These are phyloP conservation scores for Leptothorax acervorum DNA, from an alignment of 2,888 invertebrate genomes.

Conservation along the genomic window DNA sequence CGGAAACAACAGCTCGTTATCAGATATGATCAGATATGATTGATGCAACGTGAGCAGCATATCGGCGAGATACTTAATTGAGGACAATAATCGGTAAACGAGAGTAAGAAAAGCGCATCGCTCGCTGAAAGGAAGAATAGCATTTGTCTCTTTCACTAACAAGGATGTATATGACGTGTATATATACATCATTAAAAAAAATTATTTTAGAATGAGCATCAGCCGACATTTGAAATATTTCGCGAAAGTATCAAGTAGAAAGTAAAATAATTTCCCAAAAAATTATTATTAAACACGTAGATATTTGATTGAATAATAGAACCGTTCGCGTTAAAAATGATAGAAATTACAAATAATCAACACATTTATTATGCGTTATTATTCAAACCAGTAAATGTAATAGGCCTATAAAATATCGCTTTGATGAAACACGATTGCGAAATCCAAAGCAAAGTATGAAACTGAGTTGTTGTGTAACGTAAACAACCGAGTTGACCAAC, in stretches of 20 bases:
- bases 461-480: neutral
- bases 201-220: neutral
- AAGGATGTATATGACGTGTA: neutral
- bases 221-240: neutral
- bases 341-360: neutral
- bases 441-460: neutral
- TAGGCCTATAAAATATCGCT: neutral
- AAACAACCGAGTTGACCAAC: too few relatives aligned
- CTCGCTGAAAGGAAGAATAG: neutral
- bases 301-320: neutral
- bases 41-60: neutral
- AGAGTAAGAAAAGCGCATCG: neutral
- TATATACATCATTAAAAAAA: neutral
- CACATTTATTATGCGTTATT: neutral
- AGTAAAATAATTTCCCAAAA: neutral
- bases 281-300: neutral
- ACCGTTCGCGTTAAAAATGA: neutral
- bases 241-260: neutral
- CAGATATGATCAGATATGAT: constrained; percentile 17
- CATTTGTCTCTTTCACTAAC: neutral
- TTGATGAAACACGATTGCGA: neutral
- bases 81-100: neutral
- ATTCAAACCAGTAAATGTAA: neutral
- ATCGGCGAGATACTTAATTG: neutral
- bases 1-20: constrained; percentile 7